Conservation (phyloP, 2,888 invertebrate species). For the Oxystoma pomonae region DNA sequence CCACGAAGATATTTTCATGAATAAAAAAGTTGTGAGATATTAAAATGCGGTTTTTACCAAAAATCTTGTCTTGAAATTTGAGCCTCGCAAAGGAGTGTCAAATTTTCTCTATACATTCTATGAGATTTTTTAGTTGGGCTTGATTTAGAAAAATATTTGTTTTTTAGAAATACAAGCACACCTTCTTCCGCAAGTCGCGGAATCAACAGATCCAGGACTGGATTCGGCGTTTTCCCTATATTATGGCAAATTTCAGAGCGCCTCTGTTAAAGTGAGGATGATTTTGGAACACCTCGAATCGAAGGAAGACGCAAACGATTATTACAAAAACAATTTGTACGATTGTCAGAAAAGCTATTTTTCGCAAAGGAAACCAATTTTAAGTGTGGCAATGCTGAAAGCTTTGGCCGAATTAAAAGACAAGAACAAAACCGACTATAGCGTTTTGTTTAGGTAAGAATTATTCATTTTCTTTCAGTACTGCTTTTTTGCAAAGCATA, state of each 20-base stretch:
- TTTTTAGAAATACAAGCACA: slow-evolving; percentile 31
- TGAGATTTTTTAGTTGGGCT: no score
- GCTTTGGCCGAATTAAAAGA: slow-evolving; percentile 63
- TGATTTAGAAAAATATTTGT: no score
- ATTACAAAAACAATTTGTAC: slow-evolving; percentile 68
- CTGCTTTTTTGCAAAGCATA: no score
- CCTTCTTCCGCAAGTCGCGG: slow-evolving; percentile 31
- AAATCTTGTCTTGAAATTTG: no score
- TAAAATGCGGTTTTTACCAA: no score
- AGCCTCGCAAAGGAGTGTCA: no score
- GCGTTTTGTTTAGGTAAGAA: slow-evolving; percentile 68
- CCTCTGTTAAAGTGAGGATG: slow-evolving; percentile 78
- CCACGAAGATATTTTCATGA: no score
- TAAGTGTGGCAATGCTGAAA: slow-evolving; percentile 66
- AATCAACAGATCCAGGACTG: slow-evolving; percentile 37
- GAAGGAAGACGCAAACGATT: slow-evolving; percentile 65
- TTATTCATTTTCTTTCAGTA: no score
- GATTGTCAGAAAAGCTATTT: slow-evolving; percentile 86
- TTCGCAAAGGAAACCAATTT: slow-evolving; percentile 59
- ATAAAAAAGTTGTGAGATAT: no score
- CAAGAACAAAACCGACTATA: slow-evolving; percentile 69
- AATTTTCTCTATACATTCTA: no score
- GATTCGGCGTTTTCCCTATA: slow-evolving; percentile 79
- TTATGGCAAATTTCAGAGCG: slow-evolving; percentile 93
- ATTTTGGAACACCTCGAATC: slow-evolving; percentile 80